Percentiles rank a stretch among this genome's conserved stretches.
phyloP scores from a whole-genome alignment of 2,113 vertebrate species.

The Heterotilapia buettikoferi region DNA sequence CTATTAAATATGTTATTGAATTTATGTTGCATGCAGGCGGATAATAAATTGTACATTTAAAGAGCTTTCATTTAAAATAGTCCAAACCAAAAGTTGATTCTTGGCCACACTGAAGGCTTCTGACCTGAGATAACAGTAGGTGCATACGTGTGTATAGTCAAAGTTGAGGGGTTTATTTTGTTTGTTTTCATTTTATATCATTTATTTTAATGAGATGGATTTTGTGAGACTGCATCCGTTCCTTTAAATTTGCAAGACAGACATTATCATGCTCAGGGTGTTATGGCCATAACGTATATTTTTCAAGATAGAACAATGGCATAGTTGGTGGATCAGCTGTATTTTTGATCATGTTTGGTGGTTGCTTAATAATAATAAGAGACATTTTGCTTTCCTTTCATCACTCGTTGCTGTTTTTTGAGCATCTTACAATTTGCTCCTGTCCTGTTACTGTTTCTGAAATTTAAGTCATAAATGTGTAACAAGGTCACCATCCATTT shows the following conservation, averaged over 20 bases:
- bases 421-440: neutral
- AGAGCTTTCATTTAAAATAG: neutral
- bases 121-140: neutral
- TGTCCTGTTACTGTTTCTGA: neutral
- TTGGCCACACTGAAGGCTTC: neutral
- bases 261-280: neutral
- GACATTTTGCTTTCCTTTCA: neutral
- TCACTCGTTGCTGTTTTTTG: neutral
- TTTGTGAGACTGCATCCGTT: neutral
- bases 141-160: neutral
- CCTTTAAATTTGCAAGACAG: neutral
- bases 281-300: neutral
- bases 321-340: neutral
- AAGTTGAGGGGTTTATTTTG: neutral
- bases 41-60: neutral
- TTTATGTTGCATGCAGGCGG: neutral
- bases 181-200: neutral
- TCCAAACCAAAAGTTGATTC: neutral
- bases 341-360: neutral
- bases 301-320: neutral
- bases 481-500: neutral
- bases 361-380: neutral
- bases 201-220: neutral
- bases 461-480: neutral
- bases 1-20: neutral